A percentile compares a stretch with the other conserved stretches of the same genome.
phyloP scores from a whole-genome alignment of 2,888 invertebrate genomes.

The Spodoptera littoralis region DNA sequence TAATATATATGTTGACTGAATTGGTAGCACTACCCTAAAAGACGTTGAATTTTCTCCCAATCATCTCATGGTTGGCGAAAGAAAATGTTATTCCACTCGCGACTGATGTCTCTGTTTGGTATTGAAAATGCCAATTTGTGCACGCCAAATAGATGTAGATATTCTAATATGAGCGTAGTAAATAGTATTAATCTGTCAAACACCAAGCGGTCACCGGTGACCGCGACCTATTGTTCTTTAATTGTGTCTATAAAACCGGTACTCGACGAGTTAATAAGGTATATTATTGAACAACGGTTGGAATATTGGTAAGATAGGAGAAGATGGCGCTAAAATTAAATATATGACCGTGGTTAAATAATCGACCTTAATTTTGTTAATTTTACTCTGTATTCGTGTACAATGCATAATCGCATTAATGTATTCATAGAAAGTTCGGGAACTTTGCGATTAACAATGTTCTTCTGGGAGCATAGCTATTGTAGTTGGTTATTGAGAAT shows the following conservation, averaged over 20 bases:
- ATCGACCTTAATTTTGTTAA: slow-evolving; percentile 17
- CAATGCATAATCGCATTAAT: slow-evolving; percentile 39
- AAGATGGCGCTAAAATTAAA: slow-evolving; percentile 10
- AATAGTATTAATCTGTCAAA: too few relatives aligned
- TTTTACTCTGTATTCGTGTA: slow-evolving; percentile 40
- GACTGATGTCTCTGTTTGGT: slow-evolving; percentile 52
- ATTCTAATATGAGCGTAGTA: slow-evolving; percentile 25
- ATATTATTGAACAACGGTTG: slow-evolving; percentile 32
- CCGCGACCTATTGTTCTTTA: too few relatives aligned
- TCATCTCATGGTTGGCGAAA: slow-evolving; percentile 29
- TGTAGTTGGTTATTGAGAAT: slow-evolving; percentile 19
- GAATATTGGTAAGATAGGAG: background rate
- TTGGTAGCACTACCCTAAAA: slow-evolving; percentile 44
- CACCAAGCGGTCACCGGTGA: too few relatives aligned
- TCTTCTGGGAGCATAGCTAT: slow-evolving; percentile 27
- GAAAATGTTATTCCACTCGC: slow-evolving; percentile 49
- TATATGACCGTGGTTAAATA: slow-evolving; percentile 9
- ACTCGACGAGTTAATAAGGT: too few relatives aligned
- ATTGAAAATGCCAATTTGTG: slow-evolving; percentile 53
- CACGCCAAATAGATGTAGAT: slow-evolving; percentile 54
- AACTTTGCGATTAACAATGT: slow-evolving; percentile 17
- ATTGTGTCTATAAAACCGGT: too few relatives aligned
- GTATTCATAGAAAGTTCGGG: slow-evolving; percentile 30
- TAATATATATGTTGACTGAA: slow-evolving; percentile 47
- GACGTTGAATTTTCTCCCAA: slow-evolving; percentile 47